Evolutionary conservation across 2,797 vertebrate species (phyloP), one percentile per base, ranked within the genome.

Genomic region (Glossophaga mutica): DNA sequence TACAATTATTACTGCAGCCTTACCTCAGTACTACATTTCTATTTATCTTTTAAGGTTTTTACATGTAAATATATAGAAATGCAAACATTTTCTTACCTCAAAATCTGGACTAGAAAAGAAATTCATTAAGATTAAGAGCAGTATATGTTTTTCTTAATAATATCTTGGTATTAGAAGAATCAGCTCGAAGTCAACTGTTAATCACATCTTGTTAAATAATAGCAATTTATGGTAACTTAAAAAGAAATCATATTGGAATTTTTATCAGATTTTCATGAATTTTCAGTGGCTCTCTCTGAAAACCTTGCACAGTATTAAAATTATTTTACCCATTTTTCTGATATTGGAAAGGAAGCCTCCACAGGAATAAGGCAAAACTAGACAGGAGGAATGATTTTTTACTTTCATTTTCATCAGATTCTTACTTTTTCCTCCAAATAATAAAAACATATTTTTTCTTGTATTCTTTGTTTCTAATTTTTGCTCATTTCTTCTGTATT

Each of bases 211-310:
- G 19, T 34, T 93, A 59, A 59, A 59, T 48, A 90, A 62, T 62
- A 92, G 2, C n/a, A 82, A 67, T 71, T 68, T 92, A 55, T 70
- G 42, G 12, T 48, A 95, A 87, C 21, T 93, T 79, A 29, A 57
- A 91, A 89, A 84, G 2, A 82, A 96, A 65, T 67, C 22, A 50
- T 37, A 18, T 71, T 94, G 52, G 44, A 15, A 96, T 73, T 87
- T 91, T 93, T 87, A 34, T 86, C 65, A 65, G 39, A 59, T 92
- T 87, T 52, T 21, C 89, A 6, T 76, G 46, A 93, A 93, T n/a
- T 84, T 94, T 81, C 34, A 46, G 10, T 82, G 39, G 37, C 26
- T 50, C 12, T 84, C 5, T 85, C 11, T 83, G 21, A 67, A 55
- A 71, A 32, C 12, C 14, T 92, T 91, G 42, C 2, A 52, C 5